Evolutionary conservation across 2,888 invertebrate genomes (phyloP).

Genomic region (Nephrotoma guestfalica): DNA sequence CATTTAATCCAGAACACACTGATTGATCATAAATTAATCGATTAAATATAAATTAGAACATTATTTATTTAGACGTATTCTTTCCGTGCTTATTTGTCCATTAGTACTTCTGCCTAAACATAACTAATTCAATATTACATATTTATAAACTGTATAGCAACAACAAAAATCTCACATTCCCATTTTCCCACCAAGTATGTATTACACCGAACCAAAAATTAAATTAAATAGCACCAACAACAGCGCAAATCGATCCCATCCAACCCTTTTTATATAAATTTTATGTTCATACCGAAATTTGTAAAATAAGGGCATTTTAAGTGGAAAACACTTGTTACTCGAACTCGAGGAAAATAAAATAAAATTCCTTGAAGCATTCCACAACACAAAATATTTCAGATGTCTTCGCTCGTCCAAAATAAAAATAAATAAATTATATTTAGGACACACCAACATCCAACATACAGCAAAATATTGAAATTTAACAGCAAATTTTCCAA

Average conservation of each 20-base stretch:
- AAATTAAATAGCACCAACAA: not conserved
- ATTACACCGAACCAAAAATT: not conserved
- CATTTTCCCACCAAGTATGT: not conserved
- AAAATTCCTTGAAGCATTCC: not conserved
- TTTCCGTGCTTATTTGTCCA: too few relatives aligned
- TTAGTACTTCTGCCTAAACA: too few relatives aligned
- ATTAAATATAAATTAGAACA: too few relatives aligned
- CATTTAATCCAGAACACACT: too few relatives aligned
- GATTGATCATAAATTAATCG: too few relatives aligned
- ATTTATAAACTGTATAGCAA: not conserved
- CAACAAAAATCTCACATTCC: not conserved
- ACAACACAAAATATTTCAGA: not conserved
- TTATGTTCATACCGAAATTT: not conserved
- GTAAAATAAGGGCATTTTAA: not conserved
- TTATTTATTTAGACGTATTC: too few relatives aligned
- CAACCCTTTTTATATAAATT: not conserved
- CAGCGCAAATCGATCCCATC: not conserved
- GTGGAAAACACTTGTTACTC: not conserved
- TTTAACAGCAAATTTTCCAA: not conserved
- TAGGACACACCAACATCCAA: not conserved
- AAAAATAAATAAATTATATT: not conserved
- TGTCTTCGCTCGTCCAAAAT: not conserved
- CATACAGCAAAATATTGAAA: not conserved
- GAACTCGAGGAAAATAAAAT: not conserved
- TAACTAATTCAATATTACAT: not conserved